phyloP scores from a whole-genome alignment of 2,888 invertebrate species.

The Rhagonycha lutea region DNA sequence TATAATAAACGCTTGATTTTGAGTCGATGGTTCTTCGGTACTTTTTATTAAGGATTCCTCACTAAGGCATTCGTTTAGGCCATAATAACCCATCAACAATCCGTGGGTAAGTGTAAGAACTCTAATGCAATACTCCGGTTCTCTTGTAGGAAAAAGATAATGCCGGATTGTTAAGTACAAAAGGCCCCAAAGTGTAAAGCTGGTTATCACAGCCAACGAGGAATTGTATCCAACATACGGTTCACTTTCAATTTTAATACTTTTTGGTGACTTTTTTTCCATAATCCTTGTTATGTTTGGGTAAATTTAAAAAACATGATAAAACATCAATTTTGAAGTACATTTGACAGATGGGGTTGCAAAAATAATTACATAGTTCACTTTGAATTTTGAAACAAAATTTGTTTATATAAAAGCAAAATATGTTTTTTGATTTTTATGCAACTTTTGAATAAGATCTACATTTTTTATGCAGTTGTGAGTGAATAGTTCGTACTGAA shows the following conservation, averaged over 20 bases:
- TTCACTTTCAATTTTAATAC: neutral
- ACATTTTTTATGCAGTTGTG: neutral
- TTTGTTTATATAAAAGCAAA: slow-evolving; percentile 1
- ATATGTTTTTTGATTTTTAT: slow-evolving; percentile 3
- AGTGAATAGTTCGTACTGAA: neutral
- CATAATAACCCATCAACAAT: slow-evolving; percentile 40
- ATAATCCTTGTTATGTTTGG: neutral
- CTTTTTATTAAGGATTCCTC: slow-evolving; percentile 44
- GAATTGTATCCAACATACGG: neutral
- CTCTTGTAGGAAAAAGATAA: slow-evolving; percentile 32
- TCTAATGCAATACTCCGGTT: slow-evolving; percentile 44
- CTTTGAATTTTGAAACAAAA: slow-evolving; percentile 6
- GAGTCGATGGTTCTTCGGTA: slow-evolving; percentile 43
- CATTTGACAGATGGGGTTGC: neutral
- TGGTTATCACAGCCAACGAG: slow-evolving; percentile 8
- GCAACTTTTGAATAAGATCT: neutral
- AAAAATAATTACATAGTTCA: neutral
- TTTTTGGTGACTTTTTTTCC: neutral
- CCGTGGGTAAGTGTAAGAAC: slow-evolving; percentile 46
- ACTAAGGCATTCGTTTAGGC: slow-evolving; percentile 48
- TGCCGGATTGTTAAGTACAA: slow-evolving; percentile 34
- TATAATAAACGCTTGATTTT: slow-evolving; percentile 53
- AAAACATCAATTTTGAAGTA: neutral
- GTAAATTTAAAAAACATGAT: neutral
- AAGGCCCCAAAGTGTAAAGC: slow-evolving; percentile 38